Conservation (phyloP, 2,797 vertebrate genomes). For the Agapornis canus region DNA sequence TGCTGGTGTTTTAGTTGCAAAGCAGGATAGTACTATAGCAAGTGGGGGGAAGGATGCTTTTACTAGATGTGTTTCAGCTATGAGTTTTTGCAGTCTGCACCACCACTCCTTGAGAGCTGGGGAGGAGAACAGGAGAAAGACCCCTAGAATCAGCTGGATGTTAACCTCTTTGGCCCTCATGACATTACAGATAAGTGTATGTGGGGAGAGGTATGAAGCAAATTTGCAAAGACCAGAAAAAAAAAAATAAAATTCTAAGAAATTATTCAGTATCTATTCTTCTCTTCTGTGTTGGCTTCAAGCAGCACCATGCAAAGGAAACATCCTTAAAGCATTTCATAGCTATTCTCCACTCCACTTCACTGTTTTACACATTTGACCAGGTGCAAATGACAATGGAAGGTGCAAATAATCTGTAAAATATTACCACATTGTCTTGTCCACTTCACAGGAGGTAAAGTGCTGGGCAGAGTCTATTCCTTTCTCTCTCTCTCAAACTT, state of each 20-base stretch:
- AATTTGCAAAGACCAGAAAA: not conserved
- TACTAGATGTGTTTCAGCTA: not conserved
- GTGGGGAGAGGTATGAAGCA: not conserved
- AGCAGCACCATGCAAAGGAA: not conserved
- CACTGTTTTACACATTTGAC: not conserved
- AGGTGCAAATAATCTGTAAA: slow-evolving; percentile 15
- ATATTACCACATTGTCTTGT: not conserved
- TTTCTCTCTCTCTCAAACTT: not conserved
- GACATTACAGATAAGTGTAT: not conserved
- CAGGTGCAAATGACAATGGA: not conserved
- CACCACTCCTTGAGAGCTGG: not conserved
- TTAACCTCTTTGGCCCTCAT: not conserved
- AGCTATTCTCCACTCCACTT: not conserved
- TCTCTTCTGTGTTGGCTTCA: not conserved
- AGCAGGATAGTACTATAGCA: not conserved
- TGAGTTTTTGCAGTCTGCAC: not conserved
- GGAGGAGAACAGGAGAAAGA: not conserved
- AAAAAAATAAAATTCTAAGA: not conserved
- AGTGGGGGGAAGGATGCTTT: not conserved
- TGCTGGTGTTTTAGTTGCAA: not conserved
- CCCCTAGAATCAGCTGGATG: not conserved
- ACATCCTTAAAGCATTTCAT: not conserved
- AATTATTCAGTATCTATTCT: not conserved
- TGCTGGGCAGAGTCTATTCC: not conserved
- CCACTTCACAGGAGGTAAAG: not conserved